A percentile compares a stretch with the other conserved stretches of the same genome.
These are phyloP conservation scores for Cyprinodon diabolis DNA, from an alignment of 2,797 vertebrate species.

Conservation along the genomic window DNA sequence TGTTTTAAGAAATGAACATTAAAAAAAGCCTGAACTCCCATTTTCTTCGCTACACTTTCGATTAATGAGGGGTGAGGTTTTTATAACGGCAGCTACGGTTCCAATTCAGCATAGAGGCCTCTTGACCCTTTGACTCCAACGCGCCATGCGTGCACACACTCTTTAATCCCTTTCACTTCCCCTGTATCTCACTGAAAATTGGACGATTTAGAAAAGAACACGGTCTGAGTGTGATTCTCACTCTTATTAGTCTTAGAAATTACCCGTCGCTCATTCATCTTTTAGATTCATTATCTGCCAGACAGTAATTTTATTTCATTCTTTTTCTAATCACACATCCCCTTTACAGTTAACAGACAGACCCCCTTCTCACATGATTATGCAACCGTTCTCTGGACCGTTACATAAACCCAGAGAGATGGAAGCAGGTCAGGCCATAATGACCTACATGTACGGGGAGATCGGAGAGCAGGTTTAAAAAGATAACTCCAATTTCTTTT, in stretches of 20 bases:
- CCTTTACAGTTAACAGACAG: slow-evolving; percentile 33
- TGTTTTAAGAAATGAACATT: background rate
- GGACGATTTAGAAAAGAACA: background rate
- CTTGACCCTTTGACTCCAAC: slow-evolving; percentile 13
- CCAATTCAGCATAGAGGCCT: slow-evolving; percentile 23
- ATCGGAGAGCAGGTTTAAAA: background rate
- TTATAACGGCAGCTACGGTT: background rate
- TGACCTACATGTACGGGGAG: slow-evolving; percentile 60
- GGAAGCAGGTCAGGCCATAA: slow-evolving; percentile 63
- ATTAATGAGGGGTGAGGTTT: background rate
- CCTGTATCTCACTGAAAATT: background rate
- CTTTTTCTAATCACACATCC: slow-evolving; percentile 8
- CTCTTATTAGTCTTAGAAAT: background rate
- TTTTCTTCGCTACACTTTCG: background rate
- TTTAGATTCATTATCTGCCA: slow-evolving; percentile 41
- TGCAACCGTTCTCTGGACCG: slow-evolving; percentile 67
- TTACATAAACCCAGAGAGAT: slow-evolving; percentile 74
- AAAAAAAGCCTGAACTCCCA: background rate
- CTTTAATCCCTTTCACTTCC: background rate
- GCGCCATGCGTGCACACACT: too few relatives aligned
- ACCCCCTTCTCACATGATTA: slow-evolving; percentile 59
- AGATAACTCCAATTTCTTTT: background rate
- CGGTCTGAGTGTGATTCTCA: background rate
- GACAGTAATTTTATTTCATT: background rate
- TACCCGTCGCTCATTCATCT: background rate